phyloP scores from a whole-genome alignment of 2,797 vertebrate genomes.

The Peromyscus melanophrys region DNA sequence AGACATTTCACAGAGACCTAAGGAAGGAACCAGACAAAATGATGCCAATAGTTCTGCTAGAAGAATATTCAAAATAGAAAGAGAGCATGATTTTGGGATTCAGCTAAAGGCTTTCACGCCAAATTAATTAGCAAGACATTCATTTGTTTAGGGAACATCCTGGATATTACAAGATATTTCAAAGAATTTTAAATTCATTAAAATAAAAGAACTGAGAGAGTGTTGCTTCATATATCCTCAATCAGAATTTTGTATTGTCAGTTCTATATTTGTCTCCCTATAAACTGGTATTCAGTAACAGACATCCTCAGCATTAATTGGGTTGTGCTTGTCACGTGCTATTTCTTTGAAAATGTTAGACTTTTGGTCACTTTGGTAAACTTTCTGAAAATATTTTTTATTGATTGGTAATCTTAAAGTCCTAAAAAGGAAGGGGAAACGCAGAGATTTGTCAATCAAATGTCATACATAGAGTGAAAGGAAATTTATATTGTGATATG shows the following conservation, averaged over 20 bases:
- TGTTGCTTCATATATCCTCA: neutral
- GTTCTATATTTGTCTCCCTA: conserved; percentile 5
- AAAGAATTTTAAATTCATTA: conserved; percentile 65
- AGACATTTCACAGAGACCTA: conserved; percentile 81
- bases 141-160: conserved; percentile 49
- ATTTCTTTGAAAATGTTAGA: conserved; percentile 15
- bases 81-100: conserved; percentile 66
- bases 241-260: conserved; percentile 1
- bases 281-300: neutral
- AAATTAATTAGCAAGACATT: conserved; percentile 72
- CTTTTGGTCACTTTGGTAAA: conserved; percentile 15
- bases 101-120: conserved; percentile 12
- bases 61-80: conserved; percentile 75
- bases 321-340: neutral
- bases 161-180: conserved; percentile 51
- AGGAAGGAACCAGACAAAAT: conserved; percentile 82
- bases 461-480: neutral
- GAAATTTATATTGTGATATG: neutral
- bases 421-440: neutral
- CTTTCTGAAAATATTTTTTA: conserved; percentile 17
- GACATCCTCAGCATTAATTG: conserved; percentile 13
- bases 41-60: conserved; percentile 49
- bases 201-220: conserved; percentile 43
- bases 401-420: neutral
- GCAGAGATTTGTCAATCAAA: neutral